Evolutionary conservation across 2,888 invertebrate genomes (phyloP).

Genomic region (Mythimna pallens): DNA sequence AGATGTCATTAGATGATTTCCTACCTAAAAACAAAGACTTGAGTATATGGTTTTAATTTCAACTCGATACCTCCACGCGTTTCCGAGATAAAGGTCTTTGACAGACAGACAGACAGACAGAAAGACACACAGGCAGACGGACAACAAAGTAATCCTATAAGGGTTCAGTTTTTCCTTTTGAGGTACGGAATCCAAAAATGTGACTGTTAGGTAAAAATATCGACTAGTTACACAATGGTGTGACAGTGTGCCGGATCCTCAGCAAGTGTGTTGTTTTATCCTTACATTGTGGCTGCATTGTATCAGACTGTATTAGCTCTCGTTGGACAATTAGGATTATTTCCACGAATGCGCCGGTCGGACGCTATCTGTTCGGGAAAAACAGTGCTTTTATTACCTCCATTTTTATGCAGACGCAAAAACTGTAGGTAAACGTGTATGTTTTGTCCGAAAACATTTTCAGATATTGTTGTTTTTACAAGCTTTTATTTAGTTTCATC

Average conservation of each 20-base stretch:
- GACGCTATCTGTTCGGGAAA: conserved; percentile 9
- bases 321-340: conserved; percentile 49
- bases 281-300: conserved; percentile 45
- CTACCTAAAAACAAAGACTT: too few species aligned
- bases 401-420: conserved; percentile 26
- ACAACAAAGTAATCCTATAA: too few species aligned
- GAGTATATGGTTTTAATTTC: too few species aligned
- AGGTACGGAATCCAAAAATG: too few species aligned
- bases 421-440: conserved; percentile 2
- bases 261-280: conserved; percentile 22
- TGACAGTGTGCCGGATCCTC: conserved; percentile 10
- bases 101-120: too few species aligned
- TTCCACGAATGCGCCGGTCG: conserved; percentile 24
- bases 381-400: conserved; percentile 18
- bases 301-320: conserved; percentile 36
- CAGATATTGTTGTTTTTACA: neutral
- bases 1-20: too few species aligned
- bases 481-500: too few species aligned
- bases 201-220: too few species aligned
- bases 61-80: too few species aligned
- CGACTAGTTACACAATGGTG: conserved; percentile 15
- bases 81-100: too few species aligned
- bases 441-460: neutral
- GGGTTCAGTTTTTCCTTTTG: too few species aligned
- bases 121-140: too few species aligned